A percentile compares a stretch with the other conserved stretches of the same genome.
phyloP scores from a whole-genome alignment of 2,888 invertebrate genomes.

The Campoplex nolae region DNA sequence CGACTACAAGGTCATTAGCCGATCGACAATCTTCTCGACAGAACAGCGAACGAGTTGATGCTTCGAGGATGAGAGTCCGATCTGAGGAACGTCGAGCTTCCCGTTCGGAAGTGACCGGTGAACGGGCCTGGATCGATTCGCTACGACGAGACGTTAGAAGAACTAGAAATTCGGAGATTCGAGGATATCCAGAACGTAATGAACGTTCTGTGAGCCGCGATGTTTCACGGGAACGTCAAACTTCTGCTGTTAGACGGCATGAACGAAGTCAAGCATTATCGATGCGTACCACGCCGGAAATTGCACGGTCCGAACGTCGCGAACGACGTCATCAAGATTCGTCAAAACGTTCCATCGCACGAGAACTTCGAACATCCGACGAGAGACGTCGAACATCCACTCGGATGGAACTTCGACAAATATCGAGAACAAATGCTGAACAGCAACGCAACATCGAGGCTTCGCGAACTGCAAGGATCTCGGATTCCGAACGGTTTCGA shows the following conservation, averaged over 20 bases:
- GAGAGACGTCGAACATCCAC: constrained; percentile 9
- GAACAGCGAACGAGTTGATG: constrained; percentile 16
- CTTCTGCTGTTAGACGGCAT: background rate
- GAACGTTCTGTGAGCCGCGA: constrained; percentile 6
- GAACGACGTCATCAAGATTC: constrained; percentile 57
- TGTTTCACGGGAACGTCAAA: constrained; percentile 19
- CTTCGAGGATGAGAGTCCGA: constrained; percentile 28
- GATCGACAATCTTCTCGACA: constrained; percentile 16
- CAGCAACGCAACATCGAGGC: background rate
- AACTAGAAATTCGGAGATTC: background rate
- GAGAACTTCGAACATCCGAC: background rate
- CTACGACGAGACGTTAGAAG: constrained; percentile 41
- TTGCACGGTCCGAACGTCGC: constrained; percentile 3
- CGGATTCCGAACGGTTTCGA: background rate
- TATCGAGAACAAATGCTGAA: background rate
- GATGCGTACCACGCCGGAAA: constrained; percentile 14
- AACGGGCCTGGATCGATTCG: constrained; percentile 45
- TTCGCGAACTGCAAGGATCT: background rate
- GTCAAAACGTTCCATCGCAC: constrained; percentile 18
- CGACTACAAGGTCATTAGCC: constrained; percentile 15
- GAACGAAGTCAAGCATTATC: background rate
- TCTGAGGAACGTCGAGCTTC: constrained; percentile 39
- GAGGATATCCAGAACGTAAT: constrained; percentile 10
- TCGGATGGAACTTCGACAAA: background rate
- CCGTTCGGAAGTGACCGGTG: background rate